phyloP scores from a whole-genome alignment of 2,797 vertebrate genomes.

The Clamator glandarius region DNA sequence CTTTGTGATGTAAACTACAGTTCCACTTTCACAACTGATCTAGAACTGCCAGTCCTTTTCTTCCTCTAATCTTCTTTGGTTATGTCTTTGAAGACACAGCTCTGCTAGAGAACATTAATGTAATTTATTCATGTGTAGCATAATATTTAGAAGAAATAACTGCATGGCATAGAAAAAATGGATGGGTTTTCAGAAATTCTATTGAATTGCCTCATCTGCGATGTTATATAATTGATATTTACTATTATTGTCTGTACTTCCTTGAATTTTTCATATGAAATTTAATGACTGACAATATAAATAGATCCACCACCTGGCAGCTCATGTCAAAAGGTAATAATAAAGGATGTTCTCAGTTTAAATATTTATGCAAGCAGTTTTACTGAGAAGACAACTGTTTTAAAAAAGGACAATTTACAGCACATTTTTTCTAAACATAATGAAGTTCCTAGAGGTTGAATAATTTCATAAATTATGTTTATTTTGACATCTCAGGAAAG shows the following conservation, averaged over 20 bases:
- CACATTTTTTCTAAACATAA: neutral
- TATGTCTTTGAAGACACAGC: constrained; percentile 22
- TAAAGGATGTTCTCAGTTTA: constrained; percentile 15
- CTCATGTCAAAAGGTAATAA: neutral
- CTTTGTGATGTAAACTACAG: neutral
- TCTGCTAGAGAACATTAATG: neutral
- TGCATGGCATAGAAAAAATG: neutral
- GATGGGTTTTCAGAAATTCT: neutral
- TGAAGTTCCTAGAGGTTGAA: neutral
- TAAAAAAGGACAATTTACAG: neutral
- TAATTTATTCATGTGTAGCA: constrained; percentile 26
- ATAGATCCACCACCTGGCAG: constrained; percentile 15
- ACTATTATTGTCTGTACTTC: neutral
- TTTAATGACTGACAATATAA: constrained; percentile 31
- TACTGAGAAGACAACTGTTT: constrained; percentile 12
- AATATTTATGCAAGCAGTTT: constrained; percentile 39
- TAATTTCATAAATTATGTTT: constrained; percentile 24
- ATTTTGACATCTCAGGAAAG: constrained; percentile 10
- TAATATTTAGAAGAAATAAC: constrained; percentile 21
- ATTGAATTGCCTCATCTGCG: neutral
- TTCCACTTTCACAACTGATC: neutral
- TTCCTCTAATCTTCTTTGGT: neutral
- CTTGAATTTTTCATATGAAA: constrained; percentile 26
- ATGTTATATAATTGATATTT: constrained; percentile 29
- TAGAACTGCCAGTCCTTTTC: neutral